Conservation (phyloP, 2,888 invertebrate species). For the Agriopis aurantiaria region DNA sequence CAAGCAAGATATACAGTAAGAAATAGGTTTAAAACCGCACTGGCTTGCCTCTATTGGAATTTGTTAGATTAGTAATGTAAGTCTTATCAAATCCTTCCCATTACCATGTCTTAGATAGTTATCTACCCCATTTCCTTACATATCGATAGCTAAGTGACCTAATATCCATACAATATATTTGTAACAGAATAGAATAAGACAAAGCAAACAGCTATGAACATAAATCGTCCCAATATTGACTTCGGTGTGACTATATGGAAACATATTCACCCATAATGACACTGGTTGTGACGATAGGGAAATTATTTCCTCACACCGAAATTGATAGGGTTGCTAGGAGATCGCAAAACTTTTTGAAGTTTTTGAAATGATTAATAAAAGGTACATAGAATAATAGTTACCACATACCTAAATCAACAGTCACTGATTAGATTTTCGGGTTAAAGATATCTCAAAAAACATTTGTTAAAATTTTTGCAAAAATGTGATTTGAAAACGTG, state of each 20-base stretch:
- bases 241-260: no score
- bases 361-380: no score
- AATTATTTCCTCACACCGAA: no score
- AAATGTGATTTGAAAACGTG: constrained; percentile 72
- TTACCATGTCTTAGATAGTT: constrained; percentile 5
- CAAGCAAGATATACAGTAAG: neutral
- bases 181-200: constrained; percentile 24
- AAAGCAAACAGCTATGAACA: constrained; percentile 29
- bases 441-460: no score
- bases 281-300: no score
- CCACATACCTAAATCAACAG: no score
- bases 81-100: constrained; percentile 9
- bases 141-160: constrained; percentile 38
- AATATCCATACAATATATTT: constrained; percentile 12
- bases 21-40: constrained; percentile 4
- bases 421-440: no score
- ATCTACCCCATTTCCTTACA: constrained; percentile 29
- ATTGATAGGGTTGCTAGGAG: no score
- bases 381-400: no score
- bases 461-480: constrained; percentile 39
- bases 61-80: constrained; percentile 17
- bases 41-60: constrained; percentile 32
- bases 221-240: neutral
- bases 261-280: no score
- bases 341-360: no score